These are phyloP conservation scores for Microcebus murinus DNA, from an alignment of 2,113 vertebrate species.

Conservation along the genomic window DNA sequence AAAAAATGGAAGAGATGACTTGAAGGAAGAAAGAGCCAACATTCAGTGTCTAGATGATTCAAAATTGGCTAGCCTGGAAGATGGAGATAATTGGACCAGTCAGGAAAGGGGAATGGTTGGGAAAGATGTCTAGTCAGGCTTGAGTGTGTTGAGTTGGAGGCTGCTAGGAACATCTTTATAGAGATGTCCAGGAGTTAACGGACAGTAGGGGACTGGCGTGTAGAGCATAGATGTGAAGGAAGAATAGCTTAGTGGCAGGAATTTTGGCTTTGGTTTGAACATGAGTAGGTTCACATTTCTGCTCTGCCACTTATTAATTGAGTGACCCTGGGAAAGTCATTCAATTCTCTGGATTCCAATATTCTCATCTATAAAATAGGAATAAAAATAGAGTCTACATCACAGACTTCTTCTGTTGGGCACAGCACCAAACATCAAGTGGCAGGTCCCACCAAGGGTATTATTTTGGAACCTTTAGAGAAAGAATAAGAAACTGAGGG, in stretches of 20 bases:
- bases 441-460: too few relatives aligned
- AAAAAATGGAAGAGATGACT: neutral
- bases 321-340: neutral
- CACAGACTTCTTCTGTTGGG: too few relatives aligned
- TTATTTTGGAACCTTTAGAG: neutral
- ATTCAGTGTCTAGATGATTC: neutral
- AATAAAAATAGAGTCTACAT: neutral
- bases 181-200: neutral
- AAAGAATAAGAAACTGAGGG: neutral
- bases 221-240: too few relatives aligned
- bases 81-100: neutral
- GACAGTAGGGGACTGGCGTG: neutral
- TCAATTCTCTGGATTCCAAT: neutral
- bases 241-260: neutral
- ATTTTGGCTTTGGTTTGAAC: neutral
- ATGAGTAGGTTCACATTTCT: neutral
- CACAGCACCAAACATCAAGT: neutral
- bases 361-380: neutral
- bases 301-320: neutral
- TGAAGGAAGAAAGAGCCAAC: neutral
- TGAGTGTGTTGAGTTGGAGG: neutral
- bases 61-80: neutral
- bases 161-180: neutral
- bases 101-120: neutral
- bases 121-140: neutral